Conservation (phyloP, 2,113 vertebrate species). For the Rissa tridactyla region DNA sequence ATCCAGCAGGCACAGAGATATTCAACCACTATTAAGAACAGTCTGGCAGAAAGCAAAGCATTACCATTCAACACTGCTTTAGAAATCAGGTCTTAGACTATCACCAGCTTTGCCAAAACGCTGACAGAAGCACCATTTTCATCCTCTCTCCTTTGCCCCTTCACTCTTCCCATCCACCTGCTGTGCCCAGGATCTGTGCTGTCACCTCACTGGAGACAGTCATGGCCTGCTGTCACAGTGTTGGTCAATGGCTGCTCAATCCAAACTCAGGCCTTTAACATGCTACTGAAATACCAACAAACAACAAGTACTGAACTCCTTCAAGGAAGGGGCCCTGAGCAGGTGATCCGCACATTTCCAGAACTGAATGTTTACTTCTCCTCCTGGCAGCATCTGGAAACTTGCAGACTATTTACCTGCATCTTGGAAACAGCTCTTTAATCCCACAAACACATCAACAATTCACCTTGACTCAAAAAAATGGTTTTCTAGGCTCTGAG, state of each 20-base stretch:
- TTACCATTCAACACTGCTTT: neutral
- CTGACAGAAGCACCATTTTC: neutral
- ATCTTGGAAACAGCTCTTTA: constrained; percentile 4
- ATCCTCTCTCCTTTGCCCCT: neutral
- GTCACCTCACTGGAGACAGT: neutral
- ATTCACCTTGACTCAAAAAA: constrained; percentile 38
- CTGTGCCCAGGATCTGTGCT: neutral
- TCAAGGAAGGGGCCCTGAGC: neutral
- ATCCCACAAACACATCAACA: neutral
- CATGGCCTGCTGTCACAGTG: neutral
- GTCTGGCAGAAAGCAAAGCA: neutral
- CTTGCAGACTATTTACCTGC: neutral
- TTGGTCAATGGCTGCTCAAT: neutral
- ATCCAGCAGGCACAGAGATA: neutral
- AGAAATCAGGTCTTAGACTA: neutral
- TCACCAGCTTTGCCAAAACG: neutral
- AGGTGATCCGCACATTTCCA: neutral
- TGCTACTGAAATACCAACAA: neutral
- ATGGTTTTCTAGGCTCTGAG: neutral
- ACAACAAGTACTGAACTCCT: neutral
- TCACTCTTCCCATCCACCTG: neutral
- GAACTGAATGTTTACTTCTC: neutral
- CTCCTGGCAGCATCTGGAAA: constrained; percentile 3
- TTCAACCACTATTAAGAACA: neutral
- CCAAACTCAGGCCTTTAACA: neutral